A percentile compares a stretch with the other conserved stretches of the same genome.
Evolutionary conservation across 2,113 vertebrate species (phyloP).

Genomic region (Carassius auratus): DNA sequence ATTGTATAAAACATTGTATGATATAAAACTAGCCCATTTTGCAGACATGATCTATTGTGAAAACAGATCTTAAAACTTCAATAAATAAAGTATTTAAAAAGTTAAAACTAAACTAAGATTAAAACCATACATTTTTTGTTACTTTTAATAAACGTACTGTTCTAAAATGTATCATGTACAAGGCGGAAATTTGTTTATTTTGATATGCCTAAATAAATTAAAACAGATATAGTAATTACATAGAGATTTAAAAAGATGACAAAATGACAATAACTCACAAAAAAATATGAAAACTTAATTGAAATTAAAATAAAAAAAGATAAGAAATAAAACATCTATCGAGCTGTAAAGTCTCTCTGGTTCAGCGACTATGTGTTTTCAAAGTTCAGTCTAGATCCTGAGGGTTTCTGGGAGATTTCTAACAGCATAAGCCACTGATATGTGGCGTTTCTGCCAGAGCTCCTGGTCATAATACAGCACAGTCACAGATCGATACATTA

Average conservation of each 20-base stretch:
- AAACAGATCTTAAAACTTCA: neutral
- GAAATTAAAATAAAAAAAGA: neutral
- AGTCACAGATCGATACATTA: neutral
- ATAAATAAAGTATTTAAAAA: too few species aligned
- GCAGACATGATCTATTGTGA: neutral
- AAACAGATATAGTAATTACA: neutral
- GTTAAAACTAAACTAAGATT: neutral
- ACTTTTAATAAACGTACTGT: too few species aligned
- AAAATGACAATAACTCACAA: too few species aligned
- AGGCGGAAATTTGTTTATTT: neutral
- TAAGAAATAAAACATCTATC: neutral
- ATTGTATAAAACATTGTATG: too few species aligned
- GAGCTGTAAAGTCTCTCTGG: neutral
- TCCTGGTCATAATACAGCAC: neutral
- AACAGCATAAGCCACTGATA: constrained; percentile 5
- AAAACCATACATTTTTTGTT: too few species aligned
- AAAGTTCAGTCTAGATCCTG: neutral
- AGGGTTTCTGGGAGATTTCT: constrained; percentile 14
- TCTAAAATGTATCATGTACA: too few species aligned
- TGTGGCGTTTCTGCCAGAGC: neutral
- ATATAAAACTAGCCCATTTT: neutral
- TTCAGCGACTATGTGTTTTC: neutral
- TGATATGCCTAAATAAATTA: neutral
- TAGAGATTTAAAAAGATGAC: too few species aligned
- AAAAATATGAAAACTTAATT: neutral